Conservation (phyloP, 2,113 vertebrate species). For the Tichodroma muraria region DNA sequence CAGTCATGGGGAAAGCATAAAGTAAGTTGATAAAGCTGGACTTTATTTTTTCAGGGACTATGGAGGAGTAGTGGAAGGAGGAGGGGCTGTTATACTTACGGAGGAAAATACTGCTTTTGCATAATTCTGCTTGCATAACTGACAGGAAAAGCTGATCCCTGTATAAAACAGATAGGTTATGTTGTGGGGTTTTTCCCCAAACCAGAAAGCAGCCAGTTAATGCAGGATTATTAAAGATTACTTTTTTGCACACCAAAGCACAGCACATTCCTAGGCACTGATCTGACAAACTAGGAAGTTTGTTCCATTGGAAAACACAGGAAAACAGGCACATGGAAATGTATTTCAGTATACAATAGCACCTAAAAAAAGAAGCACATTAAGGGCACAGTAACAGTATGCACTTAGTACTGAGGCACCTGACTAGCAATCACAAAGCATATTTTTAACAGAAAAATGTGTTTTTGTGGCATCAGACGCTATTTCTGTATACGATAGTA, state of each 20-base stretch:
- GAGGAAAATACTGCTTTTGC: constrained; percentile 25
- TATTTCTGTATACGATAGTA: neutral
- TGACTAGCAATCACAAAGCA: neutral
- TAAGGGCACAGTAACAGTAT: neutral
- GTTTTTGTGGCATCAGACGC: neutral
- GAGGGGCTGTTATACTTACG: constrained; percentile 58
- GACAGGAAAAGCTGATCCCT: constrained; percentile 52
- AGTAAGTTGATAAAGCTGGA: neutral
- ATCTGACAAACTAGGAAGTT: neutral
- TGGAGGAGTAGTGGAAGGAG: neutral
- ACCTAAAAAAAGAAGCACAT: neutral
- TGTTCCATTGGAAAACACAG: neutral
- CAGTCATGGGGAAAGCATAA: neutral
- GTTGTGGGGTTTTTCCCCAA: neutral
- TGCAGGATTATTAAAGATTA: neutral
- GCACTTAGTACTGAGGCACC: neutral
- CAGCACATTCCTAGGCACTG: neutral
- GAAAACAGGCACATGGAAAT: neutral
- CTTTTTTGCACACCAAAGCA: neutral
- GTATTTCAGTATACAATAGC: neutral
- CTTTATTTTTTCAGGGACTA: neutral
- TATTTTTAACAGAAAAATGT: neutral
- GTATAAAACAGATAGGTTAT: neutral
- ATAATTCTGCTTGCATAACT: neutral
- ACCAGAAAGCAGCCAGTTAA: neutral